phyloP scores from a whole-genome alignment of 2,113 vertebrate species.

The Rissa tridactyla region DNA sequence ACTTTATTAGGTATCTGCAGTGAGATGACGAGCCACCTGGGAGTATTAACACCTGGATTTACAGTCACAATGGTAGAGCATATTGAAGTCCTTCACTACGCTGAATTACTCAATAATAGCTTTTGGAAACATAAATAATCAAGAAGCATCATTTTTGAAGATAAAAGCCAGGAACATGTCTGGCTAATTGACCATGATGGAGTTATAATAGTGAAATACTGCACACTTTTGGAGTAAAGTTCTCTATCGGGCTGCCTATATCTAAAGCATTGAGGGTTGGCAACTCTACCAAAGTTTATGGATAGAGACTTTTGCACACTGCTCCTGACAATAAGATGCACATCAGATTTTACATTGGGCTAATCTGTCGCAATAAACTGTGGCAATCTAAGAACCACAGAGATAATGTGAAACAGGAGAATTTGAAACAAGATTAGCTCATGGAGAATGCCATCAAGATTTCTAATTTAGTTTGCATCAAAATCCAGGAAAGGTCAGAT shows the following conservation, averaged over 20 bases:
- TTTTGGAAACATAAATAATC: constrained; percentile 83
- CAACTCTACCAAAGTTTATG: constrained; percentile 51
- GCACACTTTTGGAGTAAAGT: constrained; percentile 60
- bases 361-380: constrained; percentile 30
- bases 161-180: constrained; percentile 78
- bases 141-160: constrained; percentile 79
- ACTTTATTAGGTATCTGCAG: constrained; percentile 78
- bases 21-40: constrained; percentile 73
- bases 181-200: constrained; percentile 83
- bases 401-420: not conserved
- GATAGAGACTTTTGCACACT: constrained; percentile 16
- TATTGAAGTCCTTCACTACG: constrained; percentile 75
- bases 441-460: not conserved
- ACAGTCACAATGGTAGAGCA: constrained; percentile 72
- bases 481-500: not conserved
- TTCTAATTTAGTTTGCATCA: not conserved
- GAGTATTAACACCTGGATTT: constrained; percentile 84
- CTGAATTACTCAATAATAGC: constrained; percentile 81
- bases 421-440: not conserved
- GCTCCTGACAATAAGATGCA: constrained; percentile 54
- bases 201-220: constrained; percentile 83
- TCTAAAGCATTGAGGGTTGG: constrained; percentile 53
- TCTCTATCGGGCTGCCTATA: constrained; percentile 46
- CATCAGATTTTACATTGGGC: constrained; percentile 42
- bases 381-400: not conserved